These are phyloP conservation scores for Synanceia verrucosa DNA, from an alignment of 2,797 vertebrate genomes.

Conservation along the genomic window DNA sequence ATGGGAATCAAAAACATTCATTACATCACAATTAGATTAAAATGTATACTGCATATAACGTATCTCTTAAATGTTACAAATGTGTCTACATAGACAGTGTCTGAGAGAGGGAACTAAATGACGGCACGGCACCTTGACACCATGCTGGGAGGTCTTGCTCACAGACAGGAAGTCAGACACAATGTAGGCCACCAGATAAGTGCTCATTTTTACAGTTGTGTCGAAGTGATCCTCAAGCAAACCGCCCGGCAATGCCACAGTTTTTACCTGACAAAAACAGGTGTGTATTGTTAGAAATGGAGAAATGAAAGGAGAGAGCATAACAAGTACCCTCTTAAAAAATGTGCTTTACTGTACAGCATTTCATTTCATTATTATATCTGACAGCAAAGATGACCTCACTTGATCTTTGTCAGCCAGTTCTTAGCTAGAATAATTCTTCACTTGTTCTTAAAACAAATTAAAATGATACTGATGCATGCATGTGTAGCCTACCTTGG, in stretches of 20 bases:
- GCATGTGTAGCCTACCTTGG: slow-evolving; percentile 80
- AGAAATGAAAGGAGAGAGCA: neutral
- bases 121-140: slow-evolving; percentile 84
- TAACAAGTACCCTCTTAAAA: neutral
- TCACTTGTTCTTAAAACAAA: neutral
- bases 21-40: neutral
- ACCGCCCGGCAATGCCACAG: slow-evolving; percentile 77
- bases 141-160: slow-evolving; percentile 86
- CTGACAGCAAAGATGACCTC: neutral
- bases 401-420: neutral
- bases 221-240: slow-evolving; percentile 92
- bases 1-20: neutral
- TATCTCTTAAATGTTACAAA: neutral
- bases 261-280: slow-evolving; percentile 81
- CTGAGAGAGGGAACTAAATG: neutral
- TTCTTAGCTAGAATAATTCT: neutral
- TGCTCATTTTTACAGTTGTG: slow-evolving; percentile 92
- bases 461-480: neutral
- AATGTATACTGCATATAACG: neutral
- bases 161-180: slow-evolving; percentile 92
- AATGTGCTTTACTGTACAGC: neutral
- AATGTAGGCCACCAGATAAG: slow-evolving; percentile 93
- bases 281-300: neutral
- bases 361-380: neutral
- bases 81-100: neutral